A percentile compares a stretch with the other conserved stretches of the same genome.
Conservation (phyloP, 2,888 invertebrate species). For the Ceraclea dissimilis region DNA sequence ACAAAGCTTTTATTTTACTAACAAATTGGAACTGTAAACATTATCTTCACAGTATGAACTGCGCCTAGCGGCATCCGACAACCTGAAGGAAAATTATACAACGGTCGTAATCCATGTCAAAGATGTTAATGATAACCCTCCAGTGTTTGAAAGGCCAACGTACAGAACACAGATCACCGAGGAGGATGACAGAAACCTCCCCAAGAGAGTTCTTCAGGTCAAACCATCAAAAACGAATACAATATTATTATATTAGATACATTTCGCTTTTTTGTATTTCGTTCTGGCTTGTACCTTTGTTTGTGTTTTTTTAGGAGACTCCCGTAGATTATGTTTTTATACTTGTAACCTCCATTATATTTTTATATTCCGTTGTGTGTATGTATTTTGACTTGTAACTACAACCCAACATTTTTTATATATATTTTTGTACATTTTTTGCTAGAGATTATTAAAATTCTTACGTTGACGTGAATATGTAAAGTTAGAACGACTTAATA, state of each 20-base stretch:
- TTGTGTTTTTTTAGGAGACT: neutral
- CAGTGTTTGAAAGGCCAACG: conserved; percentile 90
- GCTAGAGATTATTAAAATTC: too few relatives aligned
- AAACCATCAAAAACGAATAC: conserved; percentile 19
- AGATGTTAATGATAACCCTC: conserved; percentile 97
- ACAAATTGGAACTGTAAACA: too few relatives aligned
- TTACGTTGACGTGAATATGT: too few relatives aligned
- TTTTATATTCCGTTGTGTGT: too few relatives aligned
- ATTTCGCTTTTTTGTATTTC: neutral
- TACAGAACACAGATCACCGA: conserved; percentile 94
- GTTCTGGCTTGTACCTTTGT: neutral
- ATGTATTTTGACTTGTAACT: too few relatives aligned
- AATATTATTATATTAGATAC: too few relatives aligned
- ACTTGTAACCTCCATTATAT: neutral
- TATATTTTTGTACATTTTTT: too few relatives aligned
- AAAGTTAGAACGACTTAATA: too few relatives aligned
- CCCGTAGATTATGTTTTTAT: neutral
- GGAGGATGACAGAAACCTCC: conserved; percentile 89
- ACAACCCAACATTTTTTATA: too few relatives aligned
- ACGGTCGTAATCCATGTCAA: conserved; percentile 95
- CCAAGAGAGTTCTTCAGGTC: conserved; percentile 89
- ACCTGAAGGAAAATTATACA: conserved; percentile 94
- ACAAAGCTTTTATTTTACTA: too few relatives aligned
- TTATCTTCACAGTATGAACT: conserved; percentile 69
- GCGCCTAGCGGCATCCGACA: conserved; percentile 82